Percentiles rank a stretch among this genome's conserved stretches.
Conservation (phyloP, 2,113 vertebrate genomes). For the Lepus europaeus region DNA sequence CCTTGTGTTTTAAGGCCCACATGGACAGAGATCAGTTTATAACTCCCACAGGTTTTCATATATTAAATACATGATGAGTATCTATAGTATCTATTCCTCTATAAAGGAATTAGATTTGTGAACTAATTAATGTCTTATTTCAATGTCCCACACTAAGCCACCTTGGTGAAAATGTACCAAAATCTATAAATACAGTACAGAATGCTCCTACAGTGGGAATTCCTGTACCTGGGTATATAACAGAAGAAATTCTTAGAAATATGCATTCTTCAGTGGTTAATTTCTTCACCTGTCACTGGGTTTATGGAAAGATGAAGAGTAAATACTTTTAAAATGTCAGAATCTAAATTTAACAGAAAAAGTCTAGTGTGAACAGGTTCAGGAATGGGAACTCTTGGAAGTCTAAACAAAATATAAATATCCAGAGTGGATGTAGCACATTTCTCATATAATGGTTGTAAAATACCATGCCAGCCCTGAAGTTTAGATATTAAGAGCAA, state of each 20-base stretch:
- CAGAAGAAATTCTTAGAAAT: not conserved
- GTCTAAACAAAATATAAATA: not conserved
- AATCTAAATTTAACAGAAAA: not conserved
- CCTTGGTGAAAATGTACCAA: not conserved
- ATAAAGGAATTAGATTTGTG: not conserved
- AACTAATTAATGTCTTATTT: not conserved
- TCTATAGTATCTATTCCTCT: not conserved
- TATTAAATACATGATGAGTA: not conserved
- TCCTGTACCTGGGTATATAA: not conserved
- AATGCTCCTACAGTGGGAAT: not conserved
- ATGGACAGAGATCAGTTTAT: not conserved
- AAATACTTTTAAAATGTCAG: not conserved
- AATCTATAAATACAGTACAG: not conserved
- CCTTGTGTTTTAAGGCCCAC: not conserved
- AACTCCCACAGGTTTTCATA: not conserved
- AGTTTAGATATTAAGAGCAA: not conserved
- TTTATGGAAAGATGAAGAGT: not conserved
- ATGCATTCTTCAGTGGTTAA: not conserved
- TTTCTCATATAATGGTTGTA: not conserved
- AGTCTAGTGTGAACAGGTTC: not conserved
- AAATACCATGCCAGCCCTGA: not conserved
- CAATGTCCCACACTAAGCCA: not conserved
- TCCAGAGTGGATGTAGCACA: not conserved
- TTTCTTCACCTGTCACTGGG: not conserved
- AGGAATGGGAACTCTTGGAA: not conserved